These are phyloP conservation scores for Mantis religiosa DNA, from an alignment of 2,888 invertebrate genomes.

Conservation along the genomic window DNA sequence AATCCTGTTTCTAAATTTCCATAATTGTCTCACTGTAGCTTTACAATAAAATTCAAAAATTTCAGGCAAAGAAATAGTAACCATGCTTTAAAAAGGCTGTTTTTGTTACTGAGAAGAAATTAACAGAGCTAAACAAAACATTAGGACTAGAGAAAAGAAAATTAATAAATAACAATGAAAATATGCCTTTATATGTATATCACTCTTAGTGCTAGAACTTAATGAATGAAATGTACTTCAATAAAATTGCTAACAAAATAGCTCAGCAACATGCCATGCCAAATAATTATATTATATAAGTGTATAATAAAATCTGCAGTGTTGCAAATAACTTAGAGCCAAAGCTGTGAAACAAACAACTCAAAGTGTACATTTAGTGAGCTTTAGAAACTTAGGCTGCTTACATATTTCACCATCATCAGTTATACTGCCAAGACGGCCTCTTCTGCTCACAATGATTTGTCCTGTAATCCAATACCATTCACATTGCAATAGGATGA, in stretches of 20 bases:
- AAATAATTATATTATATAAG: not conserved
- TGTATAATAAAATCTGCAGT: not conserved
- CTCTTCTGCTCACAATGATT: slow-evolving; percentile 43
- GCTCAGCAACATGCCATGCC: not conserved
- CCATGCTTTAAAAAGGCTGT: not conserved
- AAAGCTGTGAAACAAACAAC: not conserved
- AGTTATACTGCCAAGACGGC: slow-evolving; percentile 56
- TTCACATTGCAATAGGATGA: not conserved
- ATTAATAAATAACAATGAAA: not conserved
- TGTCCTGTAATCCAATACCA: slow-evolving; percentile 40
- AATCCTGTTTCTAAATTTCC: not conserved
- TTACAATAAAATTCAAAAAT: not conserved
- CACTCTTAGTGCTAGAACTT: not conserved
- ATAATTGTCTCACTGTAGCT: not conserved
- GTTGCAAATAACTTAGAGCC: not conserved
- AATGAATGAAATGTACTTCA: not conserved
- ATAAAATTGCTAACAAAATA: not conserved
- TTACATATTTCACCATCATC: slow-evolving; percentile 74
- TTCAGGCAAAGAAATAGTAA: not conserved
- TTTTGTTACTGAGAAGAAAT: not conserved
- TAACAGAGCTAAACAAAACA: not conserved
- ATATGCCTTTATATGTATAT: not conserved
- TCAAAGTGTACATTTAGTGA: not conserved
- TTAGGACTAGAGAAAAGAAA: not conserved
- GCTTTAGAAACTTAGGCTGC: slow-evolving; percentile 38